Evolutionary conservation across 2,888 invertebrate species (phyloP).

Genomic region (Drosophila lutescens): DNA sequence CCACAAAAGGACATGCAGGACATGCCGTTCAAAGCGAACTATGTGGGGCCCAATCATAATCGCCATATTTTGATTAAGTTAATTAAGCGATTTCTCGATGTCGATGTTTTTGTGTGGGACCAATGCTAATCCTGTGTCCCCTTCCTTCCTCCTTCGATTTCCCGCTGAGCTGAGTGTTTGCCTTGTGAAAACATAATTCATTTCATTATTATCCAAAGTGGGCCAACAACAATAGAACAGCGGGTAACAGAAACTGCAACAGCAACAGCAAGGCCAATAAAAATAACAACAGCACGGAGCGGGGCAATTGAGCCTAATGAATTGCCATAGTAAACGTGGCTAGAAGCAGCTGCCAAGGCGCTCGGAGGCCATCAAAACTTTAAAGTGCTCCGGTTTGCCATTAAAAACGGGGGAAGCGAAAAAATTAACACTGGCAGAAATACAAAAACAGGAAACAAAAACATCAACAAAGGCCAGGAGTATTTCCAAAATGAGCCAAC

Average conservation of each 20-base stretch:
- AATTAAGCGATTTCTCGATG: conserved; percentile 72
- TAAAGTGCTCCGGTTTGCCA: conserved; percentile 60
- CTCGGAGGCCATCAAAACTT: conserved; percentile 65
- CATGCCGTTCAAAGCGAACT: conserved; percentile 46
- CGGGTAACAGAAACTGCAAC: conserved; percentile 30
- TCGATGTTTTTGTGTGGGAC: conserved; percentile 35
- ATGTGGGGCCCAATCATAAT: conserved; percentile 50
- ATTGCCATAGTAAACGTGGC: conserved; percentile 63
- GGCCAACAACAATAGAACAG: conserved; percentile 55
- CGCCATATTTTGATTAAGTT: conserved; percentile 79
- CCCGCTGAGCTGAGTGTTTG: conserved; percentile 67
- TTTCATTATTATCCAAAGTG: conserved; percentile 67
- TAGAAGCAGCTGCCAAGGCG: conserved; percentile 58
- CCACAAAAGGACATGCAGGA: conserved; percentile 55
- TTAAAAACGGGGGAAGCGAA: conserved; percentile 36
- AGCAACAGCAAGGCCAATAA: conserved; percentile 14
- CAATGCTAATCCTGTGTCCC: conserved; percentile 57
- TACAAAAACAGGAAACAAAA: conserved; percentile 30
- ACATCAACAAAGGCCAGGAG: conserved; percentile 16
- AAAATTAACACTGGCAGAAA: conserved; percentile 29
- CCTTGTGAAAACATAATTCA: conserved; percentile 72
- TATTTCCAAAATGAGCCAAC: conserved; percentile 15
- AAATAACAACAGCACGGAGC: conserved; percentile 34
- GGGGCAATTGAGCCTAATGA: conserved; percentile 67
- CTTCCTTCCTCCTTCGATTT: conserved; percentile 41